These are phyloP conservation scores for Drosophila nr. perissopoda DNA, from an alignment of 2,888 invertebrate genomes.

Conservation along the genomic window DNA sequence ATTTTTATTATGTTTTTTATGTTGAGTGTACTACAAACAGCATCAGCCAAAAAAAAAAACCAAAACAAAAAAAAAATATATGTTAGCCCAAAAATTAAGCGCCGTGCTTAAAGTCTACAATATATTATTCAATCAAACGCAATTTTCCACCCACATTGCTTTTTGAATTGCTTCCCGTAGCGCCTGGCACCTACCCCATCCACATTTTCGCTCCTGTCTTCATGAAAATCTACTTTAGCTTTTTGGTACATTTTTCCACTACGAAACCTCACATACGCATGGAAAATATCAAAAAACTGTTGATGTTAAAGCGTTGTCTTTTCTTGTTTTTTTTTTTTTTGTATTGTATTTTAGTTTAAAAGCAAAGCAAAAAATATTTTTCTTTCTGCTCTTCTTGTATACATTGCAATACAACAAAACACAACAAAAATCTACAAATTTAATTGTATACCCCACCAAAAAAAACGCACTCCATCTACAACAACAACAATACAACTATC, in stretches of 20 bases:
- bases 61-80: constrained; percentile 1
- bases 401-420: constrained; percentile 72
- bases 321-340: constrained; percentile 75
- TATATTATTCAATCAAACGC: constrained; percentile 13
- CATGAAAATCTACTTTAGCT: constrained; percentile 23
- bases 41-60: constrained; percentile 55
- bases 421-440: constrained; percentile 56
- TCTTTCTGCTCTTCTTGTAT: constrained; percentile 82
- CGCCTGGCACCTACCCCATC: constrained; percentile 46
- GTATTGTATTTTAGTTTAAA: constrained; percentile 81
- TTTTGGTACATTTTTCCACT: constrained; percentile 75
- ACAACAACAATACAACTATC: constrained; percentile 38
- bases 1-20: constrained; percentile 40
- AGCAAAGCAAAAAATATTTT: constrained; percentile 76
- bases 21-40: constrained; percentile 57
- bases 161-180: constrained; percentile 56
- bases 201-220: constrained; percentile 20
- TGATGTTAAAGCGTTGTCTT: constrained; percentile 79
- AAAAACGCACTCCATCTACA: constrained; percentile 47
- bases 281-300: constrained; percentile 81
- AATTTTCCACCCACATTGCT: constrained; percentile 43
- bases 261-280: constrained; percentile 75
- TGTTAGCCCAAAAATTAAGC: constrained; percentile 62
- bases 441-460: constrained; percentile 59
- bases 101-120: constrained; percentile 60